A percentile compares a stretch with the other conserved stretches of the same genome.
phyloP scores from a whole-genome alignment of 2,888 invertebrate genomes.

The Hypomecis atomaria region DNA sequence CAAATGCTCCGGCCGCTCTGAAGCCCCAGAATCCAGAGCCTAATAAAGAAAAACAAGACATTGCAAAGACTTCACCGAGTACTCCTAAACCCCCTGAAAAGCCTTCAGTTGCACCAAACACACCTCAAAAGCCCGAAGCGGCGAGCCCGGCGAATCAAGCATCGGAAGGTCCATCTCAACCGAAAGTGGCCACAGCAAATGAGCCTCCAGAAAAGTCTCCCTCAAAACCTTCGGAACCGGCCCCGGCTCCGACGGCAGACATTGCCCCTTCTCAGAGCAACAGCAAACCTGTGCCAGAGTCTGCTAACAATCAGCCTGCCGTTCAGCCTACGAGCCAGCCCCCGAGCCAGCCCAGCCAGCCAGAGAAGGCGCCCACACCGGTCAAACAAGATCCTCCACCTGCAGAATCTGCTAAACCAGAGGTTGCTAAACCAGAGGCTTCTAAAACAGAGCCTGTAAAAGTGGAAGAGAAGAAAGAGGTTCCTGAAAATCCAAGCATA shows the following conservation, averaged over 20 bases:
- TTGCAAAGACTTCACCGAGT: constrained; percentile 77
- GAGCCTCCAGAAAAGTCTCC: constrained; percentile 73
- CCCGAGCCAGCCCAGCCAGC: constrained; percentile 30
- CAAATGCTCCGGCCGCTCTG: constrained; percentile 62
- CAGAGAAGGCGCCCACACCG: constrained; percentile 60
- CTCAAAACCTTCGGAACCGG: constrained; percentile 69
- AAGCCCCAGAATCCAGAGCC: constrained; percentile 74
- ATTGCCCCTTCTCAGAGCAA: constrained; percentile 74
- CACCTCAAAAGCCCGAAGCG: constrained; percentile 70
- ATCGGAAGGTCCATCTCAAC: constrained; percentile 62
- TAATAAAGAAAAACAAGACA: constrained; percentile 75
- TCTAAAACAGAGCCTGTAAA: constrained; percentile 44
- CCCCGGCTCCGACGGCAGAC: constrained; percentile 70
- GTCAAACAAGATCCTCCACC: constrained; percentile 55
- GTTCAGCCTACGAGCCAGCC: constrained; percentile 5
- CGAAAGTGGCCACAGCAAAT: constrained; percentile 72
- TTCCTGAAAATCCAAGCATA: constrained; percentile 49
- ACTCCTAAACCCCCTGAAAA: constrained; percentile 79
- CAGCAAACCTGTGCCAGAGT: constrained; percentile 71
- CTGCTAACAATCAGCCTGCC: constrained; percentile 60
- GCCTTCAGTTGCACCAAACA: constrained; percentile 58
- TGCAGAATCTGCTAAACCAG: constrained; percentile 60
- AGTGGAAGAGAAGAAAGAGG: constrained; percentile 63
- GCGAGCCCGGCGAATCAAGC: constrained; percentile 55
- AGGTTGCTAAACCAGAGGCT: constrained; percentile 55